Percentiles rank a stretch among this genome's conserved stretches.
Conservation (phyloP, 2,888 invertebrate genomes). For the Dynastes hyllus region DNA sequence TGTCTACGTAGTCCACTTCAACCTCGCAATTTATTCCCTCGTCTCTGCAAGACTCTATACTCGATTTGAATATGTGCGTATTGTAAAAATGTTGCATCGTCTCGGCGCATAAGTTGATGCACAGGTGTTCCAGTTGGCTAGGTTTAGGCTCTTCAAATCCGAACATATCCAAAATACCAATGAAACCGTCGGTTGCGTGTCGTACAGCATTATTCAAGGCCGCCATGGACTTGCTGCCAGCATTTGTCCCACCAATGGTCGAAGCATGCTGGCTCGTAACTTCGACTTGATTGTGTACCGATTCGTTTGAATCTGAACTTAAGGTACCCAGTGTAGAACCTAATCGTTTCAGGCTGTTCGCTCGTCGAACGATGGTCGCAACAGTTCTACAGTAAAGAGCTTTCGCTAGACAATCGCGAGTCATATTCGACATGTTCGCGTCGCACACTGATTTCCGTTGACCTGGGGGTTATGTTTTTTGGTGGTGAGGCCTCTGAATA, state of each 20-base stretch:
- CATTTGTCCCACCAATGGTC: conserved; percentile 81
- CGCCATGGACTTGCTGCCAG: conserved; percentile 93
- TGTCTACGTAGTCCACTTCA: conserved; percentile 95
- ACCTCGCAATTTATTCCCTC: conserved; percentile 93
- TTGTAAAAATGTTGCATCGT: conserved; percentile 99
- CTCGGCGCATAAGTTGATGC: conserved; percentile 96
- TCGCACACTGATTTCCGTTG: conserved; percentile 88
- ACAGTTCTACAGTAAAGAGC: conserved; percentile 96
- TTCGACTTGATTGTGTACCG: conserved; percentile 90
- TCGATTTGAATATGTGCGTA: conserved; percentile 96
- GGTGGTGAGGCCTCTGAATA: conserved; percentile 88
- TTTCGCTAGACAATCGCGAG: conserved; percentile 92
- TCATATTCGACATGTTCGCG: conserved; percentile 90
- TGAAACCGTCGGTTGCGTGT: conserved; percentile 95
- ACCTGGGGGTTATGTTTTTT: too few relatives aligned
- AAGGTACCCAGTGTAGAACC: conserved; percentile 88
- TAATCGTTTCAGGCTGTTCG: conserved; percentile 91
- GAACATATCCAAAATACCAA: conserved; percentile 97
- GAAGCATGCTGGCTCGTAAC: conserved; percentile 90
- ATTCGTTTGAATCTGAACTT: conserved; percentile 94
- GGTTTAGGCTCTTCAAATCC: conserved; percentile 96
- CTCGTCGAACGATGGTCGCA: conserved; percentile 93
- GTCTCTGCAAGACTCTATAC: conserved; percentile 94
- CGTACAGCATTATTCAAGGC: conserved; percentile 93
- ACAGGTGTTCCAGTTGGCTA: conserved; percentile 92